These are phyloP conservation scores for Poicephalus meyeri DNA, from an alignment of 2,113 vertebrate genomes.

Conservation along the genomic window DNA sequence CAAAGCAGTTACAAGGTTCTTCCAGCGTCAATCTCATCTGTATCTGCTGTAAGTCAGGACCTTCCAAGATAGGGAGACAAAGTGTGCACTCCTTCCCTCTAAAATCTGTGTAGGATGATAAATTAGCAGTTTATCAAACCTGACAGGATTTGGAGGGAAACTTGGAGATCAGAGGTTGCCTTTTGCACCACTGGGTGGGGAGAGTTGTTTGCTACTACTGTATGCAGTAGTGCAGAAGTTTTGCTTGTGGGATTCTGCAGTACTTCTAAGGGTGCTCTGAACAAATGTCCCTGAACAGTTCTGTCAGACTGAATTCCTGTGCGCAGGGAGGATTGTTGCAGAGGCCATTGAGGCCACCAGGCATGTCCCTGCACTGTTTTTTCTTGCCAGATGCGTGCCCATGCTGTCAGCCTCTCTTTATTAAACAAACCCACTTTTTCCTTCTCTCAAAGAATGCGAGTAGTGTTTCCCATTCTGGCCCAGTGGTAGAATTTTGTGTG, in stretches of 20 bases:
- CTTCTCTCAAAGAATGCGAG: background rate
- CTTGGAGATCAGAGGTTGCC: background rate
- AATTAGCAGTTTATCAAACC: background rate
- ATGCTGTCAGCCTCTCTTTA: background rate
- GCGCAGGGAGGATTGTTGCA: background rate
- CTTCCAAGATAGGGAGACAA: background rate
- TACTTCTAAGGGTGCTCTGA: background rate
- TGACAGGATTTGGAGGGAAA: background rate
- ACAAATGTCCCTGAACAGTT: background rate
- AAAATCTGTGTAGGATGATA: background rate
- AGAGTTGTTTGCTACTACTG: background rate
- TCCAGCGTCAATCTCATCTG: background rate
- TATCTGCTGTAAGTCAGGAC: background rate
- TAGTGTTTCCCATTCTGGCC: background rate
- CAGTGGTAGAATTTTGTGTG: background rate
- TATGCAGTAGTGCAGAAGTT: background rate
- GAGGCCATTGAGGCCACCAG: background rate
- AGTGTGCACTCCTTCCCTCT: background rate
- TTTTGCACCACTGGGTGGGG: accelerated
- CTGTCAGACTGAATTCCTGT: background rate
- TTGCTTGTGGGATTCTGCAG: background rate
- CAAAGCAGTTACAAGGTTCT: background rate
- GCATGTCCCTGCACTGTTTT: background rate
- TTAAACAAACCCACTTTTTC: background rate
- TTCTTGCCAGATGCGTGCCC: background rate